Base-by-base conservation (phyloP, 2,888 invertebrate genomes). In the Cephus pygmeus region DNA sequence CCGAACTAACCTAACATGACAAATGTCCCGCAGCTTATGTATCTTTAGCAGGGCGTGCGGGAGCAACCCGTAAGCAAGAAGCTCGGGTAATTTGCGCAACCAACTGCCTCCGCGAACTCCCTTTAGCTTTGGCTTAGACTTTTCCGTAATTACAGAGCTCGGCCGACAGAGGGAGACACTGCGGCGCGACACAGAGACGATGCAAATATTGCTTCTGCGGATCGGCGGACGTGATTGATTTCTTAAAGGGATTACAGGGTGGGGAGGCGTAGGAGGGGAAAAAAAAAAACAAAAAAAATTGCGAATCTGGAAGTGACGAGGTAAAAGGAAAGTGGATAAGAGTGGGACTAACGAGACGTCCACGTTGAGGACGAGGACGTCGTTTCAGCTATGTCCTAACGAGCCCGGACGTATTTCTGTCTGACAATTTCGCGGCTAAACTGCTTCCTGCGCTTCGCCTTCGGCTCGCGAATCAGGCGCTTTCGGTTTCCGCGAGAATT, bases 61-160 rank as follows among this genome's bases (percentile, higher is more conserved):
- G 11, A 34, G 36, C n/a, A 74, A 11, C 74, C 30, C 69, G 73
- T 56, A 68, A 33, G 69, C 36, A 68, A 34, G 68, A 68, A 34
- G 68, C n/a, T 30, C 69, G 23, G 30, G 68, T 75, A 77, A 77
- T 77, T 77, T 75, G 68, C 34, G 40, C 69, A 77, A 77, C 77
- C 73, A 77, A 77, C 68, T 75, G 74, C 23, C 30, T 74, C 23
- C 35, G 74, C 74, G 34, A 33, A 3, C 35, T n/a, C 36, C 12
- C 74, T 30, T 34, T 74, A 1, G 30, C 11, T n/a, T 34, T 34
- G 34, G 4, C 3, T 23, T n/a, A 6, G 4, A 12, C 74, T 23
- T 23, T 23, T 34, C 35, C 31, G 12, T 74, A 74, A 74, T 74
- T 34, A 74, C 74, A 23, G 23, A 1, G 56, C 56, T 23, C 56